These are phyloP conservation scores for Anser cygnoides DNA, from an alignment of 2,113 vertebrate species.

Conservation along the genomic window DNA sequence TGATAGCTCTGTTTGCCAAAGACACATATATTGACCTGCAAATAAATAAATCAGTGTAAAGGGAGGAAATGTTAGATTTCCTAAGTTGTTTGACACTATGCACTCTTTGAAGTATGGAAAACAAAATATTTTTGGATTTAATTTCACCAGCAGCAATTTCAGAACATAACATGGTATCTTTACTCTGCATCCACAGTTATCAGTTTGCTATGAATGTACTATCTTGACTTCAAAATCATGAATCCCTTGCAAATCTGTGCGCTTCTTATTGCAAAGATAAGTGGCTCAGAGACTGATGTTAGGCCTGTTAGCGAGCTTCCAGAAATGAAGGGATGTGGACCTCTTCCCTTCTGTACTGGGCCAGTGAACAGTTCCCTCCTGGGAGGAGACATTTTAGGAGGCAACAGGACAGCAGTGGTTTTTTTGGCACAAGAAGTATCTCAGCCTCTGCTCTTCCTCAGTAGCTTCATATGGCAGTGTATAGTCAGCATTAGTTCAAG, in stretches of 20 bases:
- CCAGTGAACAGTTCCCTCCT: not conserved
- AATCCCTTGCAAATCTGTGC: too few relatives aligned
- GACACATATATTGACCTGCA: not conserved
- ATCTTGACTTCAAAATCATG: not conserved
- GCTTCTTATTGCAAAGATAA: not conserved
- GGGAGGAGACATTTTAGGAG: not conserved
- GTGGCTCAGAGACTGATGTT: not conserved
- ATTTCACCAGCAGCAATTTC: not conserved
- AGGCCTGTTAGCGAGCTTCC: not conserved
- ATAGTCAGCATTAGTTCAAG: not conserved
- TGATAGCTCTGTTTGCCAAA: not conserved
- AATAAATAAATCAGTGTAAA: not conserved
- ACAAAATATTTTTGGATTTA: not conserved
- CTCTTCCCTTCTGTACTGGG: not conserved
- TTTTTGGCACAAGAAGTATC: not conserved
- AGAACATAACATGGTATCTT: not conserved
- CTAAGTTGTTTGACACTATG: not conserved
- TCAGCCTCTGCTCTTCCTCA: not conserved
- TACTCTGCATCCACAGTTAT: not conserved
- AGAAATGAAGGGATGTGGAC: not conserved
- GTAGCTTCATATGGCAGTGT: not conserved
- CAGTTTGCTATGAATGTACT: not conserved
- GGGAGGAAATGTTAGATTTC: not conserved
- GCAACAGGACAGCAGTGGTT: not conserved
- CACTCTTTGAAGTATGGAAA: not conserved